These are phyloP conservation scores for Aquatica leii DNA, from an alignment of 2,888 invertebrate species.

Conservation along the genomic window DNA sequence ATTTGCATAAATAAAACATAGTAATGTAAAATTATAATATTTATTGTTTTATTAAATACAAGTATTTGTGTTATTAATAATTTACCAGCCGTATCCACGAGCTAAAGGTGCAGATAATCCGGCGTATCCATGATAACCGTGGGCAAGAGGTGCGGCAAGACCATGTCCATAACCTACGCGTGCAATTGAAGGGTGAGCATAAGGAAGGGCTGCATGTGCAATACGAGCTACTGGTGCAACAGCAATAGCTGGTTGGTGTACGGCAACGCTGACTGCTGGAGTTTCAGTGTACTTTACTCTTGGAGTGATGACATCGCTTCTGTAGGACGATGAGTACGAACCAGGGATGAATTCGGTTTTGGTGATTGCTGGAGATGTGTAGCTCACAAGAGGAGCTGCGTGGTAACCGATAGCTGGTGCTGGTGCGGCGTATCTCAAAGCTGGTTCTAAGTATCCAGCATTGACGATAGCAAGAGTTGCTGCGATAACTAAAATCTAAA, in stretches of 20 bases:
- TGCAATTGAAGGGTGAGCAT: background rate
- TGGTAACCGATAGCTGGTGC: background rate
- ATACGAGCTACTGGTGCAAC: background rate
- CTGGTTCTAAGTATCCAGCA: slow-evolving; percentile 3
- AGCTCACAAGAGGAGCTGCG: background rate
- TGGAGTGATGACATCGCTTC: slow-evolving; percentile 8
- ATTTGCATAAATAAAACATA: too few species aligned
- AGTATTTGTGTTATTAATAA: too few species aligned
- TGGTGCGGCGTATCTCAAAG: background rate
- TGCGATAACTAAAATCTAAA: background rate
- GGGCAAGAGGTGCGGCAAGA: background rate
- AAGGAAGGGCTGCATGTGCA: background rate
- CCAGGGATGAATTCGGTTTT: slow-evolving; percentile 10
- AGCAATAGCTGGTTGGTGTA: background rate
- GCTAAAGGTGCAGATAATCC: background rate
- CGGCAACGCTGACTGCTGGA: background rate
- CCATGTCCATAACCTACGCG: background rate
- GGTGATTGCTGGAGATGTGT: background rate
- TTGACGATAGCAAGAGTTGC: background rate
- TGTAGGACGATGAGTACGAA: slow-evolving; percentile 4
- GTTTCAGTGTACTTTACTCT: slow-evolving; percentile 10
- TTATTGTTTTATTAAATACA: too few species aligned
- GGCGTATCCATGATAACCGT: background rate
- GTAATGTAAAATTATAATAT: too few species aligned
- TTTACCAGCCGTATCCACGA: background rate